phyloP scores from a whole-genome alignment of 2,113 vertebrate genomes.

The Paraplagusia blochii region DNA sequence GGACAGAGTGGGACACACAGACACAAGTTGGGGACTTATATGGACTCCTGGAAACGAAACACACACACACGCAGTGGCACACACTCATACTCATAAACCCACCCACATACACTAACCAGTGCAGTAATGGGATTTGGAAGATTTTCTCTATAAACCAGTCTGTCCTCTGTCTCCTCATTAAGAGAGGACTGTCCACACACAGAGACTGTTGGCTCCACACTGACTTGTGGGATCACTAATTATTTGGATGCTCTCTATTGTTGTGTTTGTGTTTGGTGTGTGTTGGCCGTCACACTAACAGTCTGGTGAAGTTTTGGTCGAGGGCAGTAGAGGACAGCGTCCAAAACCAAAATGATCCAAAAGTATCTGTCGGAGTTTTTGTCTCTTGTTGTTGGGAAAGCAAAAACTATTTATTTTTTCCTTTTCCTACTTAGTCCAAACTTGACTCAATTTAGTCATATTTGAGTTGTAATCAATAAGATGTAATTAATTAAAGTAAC shows the following conservation, averaged over 20 bases:
- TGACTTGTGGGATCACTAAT: slow-evolving; percentile 55
- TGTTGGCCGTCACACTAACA: slow-evolving; percentile 32
- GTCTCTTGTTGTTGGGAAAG: no score
- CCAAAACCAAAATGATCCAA: slow-evolving; percentile 8
- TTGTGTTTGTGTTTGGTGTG: slow-evolving; percentile 14
- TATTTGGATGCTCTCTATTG: slow-evolving; percentile 50
- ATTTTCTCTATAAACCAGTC: slow-evolving; percentile 64
- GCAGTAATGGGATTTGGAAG: slow-evolving; percentile 69
- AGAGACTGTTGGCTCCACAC: slow-evolving; percentile 28
- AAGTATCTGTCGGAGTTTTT: not conserved
- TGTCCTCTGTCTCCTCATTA: slow-evolving; percentile 63
- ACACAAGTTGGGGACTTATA: slow-evolving; percentile 20
- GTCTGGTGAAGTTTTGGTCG: slow-evolving; percentile 23
- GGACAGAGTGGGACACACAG: slow-evolving; percentile 55
- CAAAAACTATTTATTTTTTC: no score
- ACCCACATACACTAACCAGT: slow-evolving; percentile 54
- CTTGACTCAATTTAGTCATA: no score
- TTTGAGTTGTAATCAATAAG: no score
- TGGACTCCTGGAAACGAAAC: slow-evolving; percentile 28
- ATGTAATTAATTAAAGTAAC: no score
- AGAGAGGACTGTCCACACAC: slow-evolving; percentile 31
- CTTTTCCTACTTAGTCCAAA: no score
- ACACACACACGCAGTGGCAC: slow-evolving; percentile 23
- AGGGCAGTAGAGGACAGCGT: slow-evolving; percentile 14
- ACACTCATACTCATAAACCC: slow-evolving; percentile 13